These are phyloP conservation scores for Theodoxus fluviatilis DNA, from an alignment of 2,888 invertebrate species.

Conservation along the genomic window DNA sequence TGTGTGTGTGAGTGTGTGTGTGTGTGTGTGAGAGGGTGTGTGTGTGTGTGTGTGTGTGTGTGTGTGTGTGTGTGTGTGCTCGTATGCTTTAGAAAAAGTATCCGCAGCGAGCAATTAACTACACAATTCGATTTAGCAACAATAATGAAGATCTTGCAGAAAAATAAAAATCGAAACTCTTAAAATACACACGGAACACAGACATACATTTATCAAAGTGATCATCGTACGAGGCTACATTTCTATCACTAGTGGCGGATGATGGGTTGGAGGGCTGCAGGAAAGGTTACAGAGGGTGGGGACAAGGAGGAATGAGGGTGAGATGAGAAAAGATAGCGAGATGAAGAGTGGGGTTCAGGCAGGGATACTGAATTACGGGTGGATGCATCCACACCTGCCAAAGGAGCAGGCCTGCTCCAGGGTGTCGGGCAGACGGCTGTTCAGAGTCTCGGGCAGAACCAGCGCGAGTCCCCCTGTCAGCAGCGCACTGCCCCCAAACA, in stretches of 20 bases:
- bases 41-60: constrained; percentile 14
- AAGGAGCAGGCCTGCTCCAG: constrained; percentile 38
- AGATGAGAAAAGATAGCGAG: too few species aligned
- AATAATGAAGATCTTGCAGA: neutral
- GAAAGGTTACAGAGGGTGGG: too few species aligned
- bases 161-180: too few species aligned
- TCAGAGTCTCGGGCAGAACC: constrained; percentile 47
- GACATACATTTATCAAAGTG: too few species aligned
- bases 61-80: neutral
- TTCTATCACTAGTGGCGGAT: too few species aligned
- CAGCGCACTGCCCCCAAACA: constrained; percentile 43
- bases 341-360: too few species aligned
- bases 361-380: neutral
- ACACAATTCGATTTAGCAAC: neutral
- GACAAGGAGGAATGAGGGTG: too few species aligned
- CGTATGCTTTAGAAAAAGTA: neutral
- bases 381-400: neutral
- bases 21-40: neutral
- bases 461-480: constrained; percentile 42
- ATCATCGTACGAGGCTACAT: too few species aligned
- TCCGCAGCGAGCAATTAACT: neutral
- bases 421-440: constrained; percentile 48
- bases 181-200: too few species aligned
- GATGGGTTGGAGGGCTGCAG: too few species aligned
- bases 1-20: neutral